phyloP scores from a whole-genome alignment of 2,113 vertebrate genomes.

The Phylloscopus whistleri region DNA sequence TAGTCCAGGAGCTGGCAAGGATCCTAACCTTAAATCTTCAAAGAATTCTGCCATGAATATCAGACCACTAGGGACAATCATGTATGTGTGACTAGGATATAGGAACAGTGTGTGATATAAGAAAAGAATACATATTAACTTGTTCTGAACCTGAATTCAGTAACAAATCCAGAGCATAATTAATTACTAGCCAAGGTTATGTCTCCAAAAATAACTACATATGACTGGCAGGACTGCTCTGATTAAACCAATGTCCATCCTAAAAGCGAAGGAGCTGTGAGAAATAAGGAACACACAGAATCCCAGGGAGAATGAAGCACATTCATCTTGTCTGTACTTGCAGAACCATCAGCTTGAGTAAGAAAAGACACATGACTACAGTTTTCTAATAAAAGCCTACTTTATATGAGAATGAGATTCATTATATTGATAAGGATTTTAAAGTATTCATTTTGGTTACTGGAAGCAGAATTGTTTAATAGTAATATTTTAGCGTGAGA shows the following conservation, averaged over 20 bases:
- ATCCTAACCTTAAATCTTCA: not conserved
- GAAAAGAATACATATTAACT: not conserved
- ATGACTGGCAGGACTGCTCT: not conserved
- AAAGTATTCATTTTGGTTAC: constrained; percentile 9
- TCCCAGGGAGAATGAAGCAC: constrained; percentile 5
- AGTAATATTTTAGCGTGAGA: not conserved
- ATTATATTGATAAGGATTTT: constrained; percentile 41
- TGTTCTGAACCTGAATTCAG: not conserved
- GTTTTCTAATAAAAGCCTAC: constrained; percentile 47
- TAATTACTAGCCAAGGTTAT: constrained; percentile 3
- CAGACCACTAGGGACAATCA: not conserved
- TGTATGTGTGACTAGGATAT: not conserved
- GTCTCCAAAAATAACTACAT: not conserved
- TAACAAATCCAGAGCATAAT: constrained; percentile 1
- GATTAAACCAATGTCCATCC: not conserved
- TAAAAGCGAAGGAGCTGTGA: not conserved
- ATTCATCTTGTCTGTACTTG: constrained; percentile 41
- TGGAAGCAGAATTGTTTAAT: not conserved
- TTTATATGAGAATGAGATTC: constrained; percentile 39
- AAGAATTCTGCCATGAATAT: not conserved
- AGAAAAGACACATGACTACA: constrained; percentile 1
- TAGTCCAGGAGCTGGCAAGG: not conserved
- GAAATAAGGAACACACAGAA: constrained; percentile 26
- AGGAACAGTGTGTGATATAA: not conserved
- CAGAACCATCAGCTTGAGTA: constrained; percentile 8